Conservation (phyloP, 2,113 vertebrate genomes). For the Bucco capensis region DNA sequence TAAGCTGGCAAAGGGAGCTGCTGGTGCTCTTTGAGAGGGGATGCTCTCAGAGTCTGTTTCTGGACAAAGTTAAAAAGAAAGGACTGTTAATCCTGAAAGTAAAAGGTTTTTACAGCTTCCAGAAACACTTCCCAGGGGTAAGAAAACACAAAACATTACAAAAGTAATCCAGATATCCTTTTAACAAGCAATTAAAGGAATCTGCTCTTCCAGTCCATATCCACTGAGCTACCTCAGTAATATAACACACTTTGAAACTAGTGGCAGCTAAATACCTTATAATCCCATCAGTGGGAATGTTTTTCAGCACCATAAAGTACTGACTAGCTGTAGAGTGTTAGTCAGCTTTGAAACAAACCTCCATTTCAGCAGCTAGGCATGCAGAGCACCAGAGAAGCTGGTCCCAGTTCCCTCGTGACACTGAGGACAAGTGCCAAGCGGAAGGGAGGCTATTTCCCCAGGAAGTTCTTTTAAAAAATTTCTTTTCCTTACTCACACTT, state of each 20-base stretch:
- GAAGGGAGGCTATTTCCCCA: constrained; percentile 44
- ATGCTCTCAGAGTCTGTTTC: neutral
- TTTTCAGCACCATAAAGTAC: constrained; percentile 6
- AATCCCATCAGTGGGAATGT: neutral
- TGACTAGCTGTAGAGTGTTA: neutral
- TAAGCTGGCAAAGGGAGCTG: rapidly evolving
- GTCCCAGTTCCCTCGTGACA: neutral
- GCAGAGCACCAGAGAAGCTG: neutral
- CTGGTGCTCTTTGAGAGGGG: neutral
- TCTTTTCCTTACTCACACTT: constrained; percentile 26
- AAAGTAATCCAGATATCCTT: neutral
- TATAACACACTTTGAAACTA: neutral
- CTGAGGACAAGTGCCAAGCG: neutral
- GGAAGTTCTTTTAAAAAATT: constrained; percentile 24
- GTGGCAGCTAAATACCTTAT: neutral
- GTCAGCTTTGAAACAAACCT: neutral
- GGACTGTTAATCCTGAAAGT: neutral
- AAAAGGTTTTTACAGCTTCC: neutral
- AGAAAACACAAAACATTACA: neutral
- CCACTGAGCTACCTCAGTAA: neutral
- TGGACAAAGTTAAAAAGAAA: neutral
- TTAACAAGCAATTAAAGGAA: neutral
- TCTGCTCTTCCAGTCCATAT: neutral
- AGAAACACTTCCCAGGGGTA: neutral
- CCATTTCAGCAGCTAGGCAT: neutral